These are phyloP conservation scores for Pterophyllum scalare DNA, from an alignment of 2,113 vertebrate genomes.

Conservation along the genomic window DNA sequence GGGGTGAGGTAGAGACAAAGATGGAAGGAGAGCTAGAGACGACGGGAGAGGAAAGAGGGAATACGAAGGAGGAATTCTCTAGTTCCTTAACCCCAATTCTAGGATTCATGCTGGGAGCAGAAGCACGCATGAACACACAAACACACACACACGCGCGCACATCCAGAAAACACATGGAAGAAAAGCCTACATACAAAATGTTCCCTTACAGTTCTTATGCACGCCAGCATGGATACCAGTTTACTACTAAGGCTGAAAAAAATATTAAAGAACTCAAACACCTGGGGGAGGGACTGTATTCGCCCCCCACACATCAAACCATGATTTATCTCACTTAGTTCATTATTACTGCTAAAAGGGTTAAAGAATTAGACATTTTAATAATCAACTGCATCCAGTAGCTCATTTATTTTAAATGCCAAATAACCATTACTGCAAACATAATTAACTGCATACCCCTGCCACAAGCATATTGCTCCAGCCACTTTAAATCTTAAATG, in stretches of 20 bases:
- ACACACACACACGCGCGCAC: constrained; percentile 7
- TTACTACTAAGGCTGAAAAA: neutral
- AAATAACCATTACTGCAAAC: neutral
- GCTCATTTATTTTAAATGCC: neutral
- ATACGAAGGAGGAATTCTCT: constrained; percentile 74
- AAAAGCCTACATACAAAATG: constrained; percentile 18
- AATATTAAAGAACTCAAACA: neutral
- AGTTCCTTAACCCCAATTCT: constrained; percentile 81
- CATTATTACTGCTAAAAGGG: neutral
- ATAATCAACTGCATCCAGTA: neutral
- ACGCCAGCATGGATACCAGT: neutral
- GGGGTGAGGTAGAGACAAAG: constrained; percentile 36
- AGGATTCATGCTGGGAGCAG: constrained; percentile 67
- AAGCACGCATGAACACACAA: constrained; percentile 56
- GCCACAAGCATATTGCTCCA: neutral
- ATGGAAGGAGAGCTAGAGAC: constrained; percentile 4
- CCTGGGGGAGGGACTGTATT: no score
- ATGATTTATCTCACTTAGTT: neutral
- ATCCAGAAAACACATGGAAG: constrained; percentile 10
- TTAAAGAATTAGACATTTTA: neutral
- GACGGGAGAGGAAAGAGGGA: constrained; percentile 63
- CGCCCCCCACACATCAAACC: neutral
- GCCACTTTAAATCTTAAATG: neutral
- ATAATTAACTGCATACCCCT: neutral
- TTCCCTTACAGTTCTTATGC: constrained; percentile 10